Evolutionary conservation across 2,113 vertebrate genomes (phyloP).

Genomic region (Odocoileus hemionus): DNA sequence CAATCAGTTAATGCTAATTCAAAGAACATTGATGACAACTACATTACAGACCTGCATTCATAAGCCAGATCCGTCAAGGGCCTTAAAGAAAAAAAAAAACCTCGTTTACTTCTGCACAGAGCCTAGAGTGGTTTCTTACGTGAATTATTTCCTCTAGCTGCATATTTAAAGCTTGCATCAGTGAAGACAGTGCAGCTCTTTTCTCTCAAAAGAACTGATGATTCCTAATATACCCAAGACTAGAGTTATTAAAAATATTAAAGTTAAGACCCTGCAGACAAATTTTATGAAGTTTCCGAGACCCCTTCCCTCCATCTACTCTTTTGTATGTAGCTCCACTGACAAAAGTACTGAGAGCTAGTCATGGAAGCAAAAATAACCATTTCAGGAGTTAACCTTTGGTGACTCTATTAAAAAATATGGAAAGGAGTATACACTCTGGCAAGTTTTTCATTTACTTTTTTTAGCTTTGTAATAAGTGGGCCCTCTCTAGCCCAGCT

Average conservation of each 20-base stretch:
- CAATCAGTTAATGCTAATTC: conserved; percentile 25
- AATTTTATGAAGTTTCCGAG: neutral
- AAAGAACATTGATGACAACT: conserved; percentile 30
- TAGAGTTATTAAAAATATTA: neutral
- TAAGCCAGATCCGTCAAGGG: neutral
- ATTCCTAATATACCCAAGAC: neutral
- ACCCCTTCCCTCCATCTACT: neutral
- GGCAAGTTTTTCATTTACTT: neutral
- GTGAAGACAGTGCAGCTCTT: neutral
- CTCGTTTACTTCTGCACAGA: neutral
- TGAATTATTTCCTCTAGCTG: neutral
- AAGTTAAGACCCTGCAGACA: neutral
- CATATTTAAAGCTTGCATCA: neutral
- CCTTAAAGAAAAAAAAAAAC: neutral
- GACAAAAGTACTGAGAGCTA: neutral
- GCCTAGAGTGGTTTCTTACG: neutral
- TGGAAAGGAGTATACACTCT: neutral
- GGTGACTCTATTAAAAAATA: neutral
- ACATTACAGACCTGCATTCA: neutral
- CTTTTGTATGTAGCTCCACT: neutral
- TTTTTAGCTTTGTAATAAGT: neutral
- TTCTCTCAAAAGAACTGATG: neutral
- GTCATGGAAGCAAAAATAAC: neutral
- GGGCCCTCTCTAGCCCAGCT: neutral
- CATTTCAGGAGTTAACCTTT: neutral